Conservation (phyloP, 2,113 vertebrate genomes). For the Actenoides hombroni region DNA sequence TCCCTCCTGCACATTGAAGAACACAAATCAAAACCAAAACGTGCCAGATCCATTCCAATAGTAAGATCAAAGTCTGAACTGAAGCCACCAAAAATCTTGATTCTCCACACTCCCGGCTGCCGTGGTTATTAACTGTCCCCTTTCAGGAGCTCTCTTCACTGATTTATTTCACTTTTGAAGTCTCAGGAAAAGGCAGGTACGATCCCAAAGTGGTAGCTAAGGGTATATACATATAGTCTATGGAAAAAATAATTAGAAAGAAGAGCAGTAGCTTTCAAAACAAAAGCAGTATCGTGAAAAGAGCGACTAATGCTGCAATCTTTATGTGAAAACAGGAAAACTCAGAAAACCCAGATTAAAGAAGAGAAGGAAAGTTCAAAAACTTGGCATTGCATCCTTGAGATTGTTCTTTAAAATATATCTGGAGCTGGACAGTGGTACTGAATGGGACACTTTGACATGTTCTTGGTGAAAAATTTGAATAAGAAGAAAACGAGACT, state of each 20-base stretch:
- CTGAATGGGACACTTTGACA: neutral
- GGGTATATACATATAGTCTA: neutral
- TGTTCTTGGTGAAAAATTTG: neutral
- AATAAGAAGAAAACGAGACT: neutral
- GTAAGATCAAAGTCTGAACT: neutral
- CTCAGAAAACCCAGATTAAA: neutral
- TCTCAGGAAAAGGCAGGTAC: neutral
- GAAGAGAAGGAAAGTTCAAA: neutral
- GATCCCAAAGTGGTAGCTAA: neutral
- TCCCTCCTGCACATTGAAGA: neutral
- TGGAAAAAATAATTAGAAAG: neutral
- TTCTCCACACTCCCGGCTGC: neutral
- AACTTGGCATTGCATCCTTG: neutral
- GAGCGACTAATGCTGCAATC: neutral
- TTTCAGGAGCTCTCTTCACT: neutral
- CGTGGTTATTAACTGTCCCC: neutral
- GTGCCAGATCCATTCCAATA: neutral
- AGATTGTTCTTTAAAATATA: neutral
- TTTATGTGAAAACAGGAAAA: neutral
- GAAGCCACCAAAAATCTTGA: neutral
- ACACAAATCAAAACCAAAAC: constrained; percentile 7
- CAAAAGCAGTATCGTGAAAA: neutral
- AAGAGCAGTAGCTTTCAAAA: neutral
- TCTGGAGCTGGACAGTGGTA: neutral
- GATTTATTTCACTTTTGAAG: neutral